Conservation (phyloP, 1,140 invertebrate genomes). For the Drosophila yakuba region DNA sequence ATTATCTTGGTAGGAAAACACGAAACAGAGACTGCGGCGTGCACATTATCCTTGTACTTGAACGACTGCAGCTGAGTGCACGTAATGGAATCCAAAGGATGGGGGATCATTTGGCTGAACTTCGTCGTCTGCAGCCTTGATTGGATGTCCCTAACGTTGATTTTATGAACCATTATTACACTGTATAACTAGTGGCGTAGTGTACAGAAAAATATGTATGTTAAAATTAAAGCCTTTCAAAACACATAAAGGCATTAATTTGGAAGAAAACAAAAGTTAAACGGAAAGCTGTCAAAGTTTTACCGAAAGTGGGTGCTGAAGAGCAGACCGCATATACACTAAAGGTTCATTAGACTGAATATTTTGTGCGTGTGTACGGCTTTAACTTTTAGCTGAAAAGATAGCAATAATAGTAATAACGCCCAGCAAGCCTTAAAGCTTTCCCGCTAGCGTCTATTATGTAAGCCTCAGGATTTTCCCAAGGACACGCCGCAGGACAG, state of each 20-base stretch:
- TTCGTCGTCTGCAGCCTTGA: constrained; percentile 39
- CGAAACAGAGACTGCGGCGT: constrained; percentile 29
- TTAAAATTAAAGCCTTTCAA: too few relatives aligned
- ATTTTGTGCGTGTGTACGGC: constrained; percentile 37
- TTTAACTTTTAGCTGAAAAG: constrained; percentile 57
- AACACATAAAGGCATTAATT: too few relatives aligned
- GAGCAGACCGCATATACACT: constrained; percentile 8
- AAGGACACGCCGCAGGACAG: constrained; percentile 58
- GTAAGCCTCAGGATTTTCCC: constrained; percentile 51
- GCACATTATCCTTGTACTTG: constrained; percentile 77
- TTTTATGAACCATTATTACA: constrained; percentile 43
- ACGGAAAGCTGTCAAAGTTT: constrained; percentile 29
- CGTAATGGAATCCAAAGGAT: constrained; percentile 71
- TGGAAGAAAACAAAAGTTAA: background rate
- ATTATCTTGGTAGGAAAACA: constrained; percentile 26
- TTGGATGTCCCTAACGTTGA: constrained; percentile 40
- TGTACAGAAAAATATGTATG: background rate
- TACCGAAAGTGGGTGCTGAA: constrained; percentile 8
- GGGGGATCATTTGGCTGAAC: constrained; percentile 31
- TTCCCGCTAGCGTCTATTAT: constrained; percentile 48
- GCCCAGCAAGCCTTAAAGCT: constrained; percentile 6
- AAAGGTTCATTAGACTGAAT: constrained; percentile 55
- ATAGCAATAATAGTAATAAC: constrained; percentile 50
- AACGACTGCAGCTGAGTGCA: constrained; percentile 74
- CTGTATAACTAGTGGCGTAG: constrained; percentile 8